Percentiles rank a stretch among this genome's conserved stretches.
Conservation (phyloP, 2,113 vertebrate genomes). For the Mellivora capensis region DNA sequence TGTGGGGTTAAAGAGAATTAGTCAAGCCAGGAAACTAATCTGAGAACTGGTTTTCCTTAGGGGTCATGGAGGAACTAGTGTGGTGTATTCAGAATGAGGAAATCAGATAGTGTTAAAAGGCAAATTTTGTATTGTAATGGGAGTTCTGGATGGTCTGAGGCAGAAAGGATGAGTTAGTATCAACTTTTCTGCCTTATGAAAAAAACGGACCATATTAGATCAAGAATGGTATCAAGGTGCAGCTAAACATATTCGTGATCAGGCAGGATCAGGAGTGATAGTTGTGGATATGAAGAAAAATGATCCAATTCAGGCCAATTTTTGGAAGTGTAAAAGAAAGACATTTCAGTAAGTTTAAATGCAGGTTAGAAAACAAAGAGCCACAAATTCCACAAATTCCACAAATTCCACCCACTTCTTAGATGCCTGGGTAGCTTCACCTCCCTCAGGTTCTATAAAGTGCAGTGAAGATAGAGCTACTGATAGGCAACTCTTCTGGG, state of each 20-base stretch:
- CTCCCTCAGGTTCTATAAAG: rapidly evolving
- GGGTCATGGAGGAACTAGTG: rapidly evolving
- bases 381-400: neutral
- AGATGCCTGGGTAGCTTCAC: rapidly evolving
- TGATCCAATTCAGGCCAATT: neutral
- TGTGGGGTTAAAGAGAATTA: neutral
- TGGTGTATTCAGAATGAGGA: neutral
- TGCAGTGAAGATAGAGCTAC: neutral
- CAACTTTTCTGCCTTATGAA: neutral
- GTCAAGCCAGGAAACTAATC: neutral
- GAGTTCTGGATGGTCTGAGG: neutral
- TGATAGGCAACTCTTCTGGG: rapidly evolving
- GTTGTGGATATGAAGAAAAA: neutral
- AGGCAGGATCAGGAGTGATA: neutral
- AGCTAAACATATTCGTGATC: neutral
- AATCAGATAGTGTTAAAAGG: neutral
- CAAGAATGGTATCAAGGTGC: neutral
- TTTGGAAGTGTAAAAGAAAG: neutral
- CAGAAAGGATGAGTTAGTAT: neutral
- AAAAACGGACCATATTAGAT: neutral
- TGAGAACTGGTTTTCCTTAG: neutral
- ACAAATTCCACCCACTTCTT: neutral
- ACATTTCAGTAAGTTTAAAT: neutral
- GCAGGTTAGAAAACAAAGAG: neutral
- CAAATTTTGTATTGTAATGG: neutral